Evolutionary conservation across 2,113 vertebrate species (phyloP), one percentile per base, ranked within the genome.

Genomic region (Ploceus nigricollis): DNA sequence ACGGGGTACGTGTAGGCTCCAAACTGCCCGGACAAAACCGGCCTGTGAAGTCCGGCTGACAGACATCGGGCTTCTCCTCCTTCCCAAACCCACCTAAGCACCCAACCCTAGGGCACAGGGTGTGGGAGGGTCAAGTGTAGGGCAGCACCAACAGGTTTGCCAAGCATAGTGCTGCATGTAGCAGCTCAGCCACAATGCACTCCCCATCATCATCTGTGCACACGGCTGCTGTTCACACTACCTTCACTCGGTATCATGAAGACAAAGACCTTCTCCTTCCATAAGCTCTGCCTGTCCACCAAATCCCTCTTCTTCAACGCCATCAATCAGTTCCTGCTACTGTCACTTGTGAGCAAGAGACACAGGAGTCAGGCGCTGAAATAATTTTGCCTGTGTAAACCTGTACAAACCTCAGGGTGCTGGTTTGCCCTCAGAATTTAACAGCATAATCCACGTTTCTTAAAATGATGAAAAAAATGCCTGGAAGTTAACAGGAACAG

Each of bases 1-100:
- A 57, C 0, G 0, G 21, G 15, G 3, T 24, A 39, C 73, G 44
- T 1, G 4, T 0, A 25, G 33, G 65, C 60, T 82, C 64, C 22
- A 12, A 66, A 47, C 4, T 7, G 24, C 53, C 56, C 57, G 35
- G 33, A 44, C 35, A 69, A 68, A 82, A 54, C 35, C 4, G 4
- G 70, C 7, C 40, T 40, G n/a, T 28, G 10, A n/a, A 1, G 22
- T 11, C 13, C 33, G 24, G 23, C 1, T 7, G 63, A 8, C 30
- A 51, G 37, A 25, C 9, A 6, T 4, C 0, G 2, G 23, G 45
- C 40, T 61, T 64, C 20, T 61, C 44, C 68, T 70, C 35, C 44
- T 50, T 42, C 21, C 76, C 33, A 70, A 83, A 58, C 6, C 18
- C 42, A 50, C 35, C 8, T 3, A 54, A 27, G 18, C 25, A 45